These are phyloP conservation scores for Hippocampus guttulatus DNA, from an alignment of 2,113 vertebrate genomes.

Conservation along the genomic window DNA sequence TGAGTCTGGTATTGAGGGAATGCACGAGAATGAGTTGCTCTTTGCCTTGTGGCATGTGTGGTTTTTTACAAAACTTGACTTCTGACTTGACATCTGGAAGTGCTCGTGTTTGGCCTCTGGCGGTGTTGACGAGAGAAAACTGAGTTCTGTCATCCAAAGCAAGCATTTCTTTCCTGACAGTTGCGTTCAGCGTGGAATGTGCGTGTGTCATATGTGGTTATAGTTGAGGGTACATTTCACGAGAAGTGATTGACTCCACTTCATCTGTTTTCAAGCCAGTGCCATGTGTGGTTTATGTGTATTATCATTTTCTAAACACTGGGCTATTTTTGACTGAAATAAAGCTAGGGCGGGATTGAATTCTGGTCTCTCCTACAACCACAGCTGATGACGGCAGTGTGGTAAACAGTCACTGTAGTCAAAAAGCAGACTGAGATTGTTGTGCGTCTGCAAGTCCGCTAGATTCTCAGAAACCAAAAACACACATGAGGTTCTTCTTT, in stretches of 20 bases:
- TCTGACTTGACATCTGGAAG: constrained; percentile 5
- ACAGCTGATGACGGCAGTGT: neutral
- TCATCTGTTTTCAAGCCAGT: neutral
- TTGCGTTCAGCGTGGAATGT: constrained; percentile 8
- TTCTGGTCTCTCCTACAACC: neutral
- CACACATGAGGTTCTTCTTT: constrained; percentile 17
- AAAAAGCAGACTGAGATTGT: neutral
- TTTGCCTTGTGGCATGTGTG: constrained; percentile 7
- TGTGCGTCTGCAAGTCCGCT: neutral
- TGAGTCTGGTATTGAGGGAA: neutral
- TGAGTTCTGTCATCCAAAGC: constrained; percentile 1
- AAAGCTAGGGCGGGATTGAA: neutral
- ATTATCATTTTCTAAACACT: constrained; percentile 5
- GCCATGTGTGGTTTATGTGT: neutral
- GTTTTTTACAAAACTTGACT: neutral
- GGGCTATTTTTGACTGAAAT: constrained; percentile 4
- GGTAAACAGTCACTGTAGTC: neutral
- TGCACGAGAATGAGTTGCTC: constrained; percentile 4
- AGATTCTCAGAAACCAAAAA: constrained; percentile 23
- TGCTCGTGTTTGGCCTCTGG: neutral
- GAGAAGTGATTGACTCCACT: neutral
- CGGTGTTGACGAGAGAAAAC: constrained; percentile 2
- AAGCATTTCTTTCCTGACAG: neutral
- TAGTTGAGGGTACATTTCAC: neutral
- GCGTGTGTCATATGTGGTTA: constrained; percentile 4